Conservation (phyloP, 2,888 invertebrate genomes). For the Chorisops tibialis region DNA sequence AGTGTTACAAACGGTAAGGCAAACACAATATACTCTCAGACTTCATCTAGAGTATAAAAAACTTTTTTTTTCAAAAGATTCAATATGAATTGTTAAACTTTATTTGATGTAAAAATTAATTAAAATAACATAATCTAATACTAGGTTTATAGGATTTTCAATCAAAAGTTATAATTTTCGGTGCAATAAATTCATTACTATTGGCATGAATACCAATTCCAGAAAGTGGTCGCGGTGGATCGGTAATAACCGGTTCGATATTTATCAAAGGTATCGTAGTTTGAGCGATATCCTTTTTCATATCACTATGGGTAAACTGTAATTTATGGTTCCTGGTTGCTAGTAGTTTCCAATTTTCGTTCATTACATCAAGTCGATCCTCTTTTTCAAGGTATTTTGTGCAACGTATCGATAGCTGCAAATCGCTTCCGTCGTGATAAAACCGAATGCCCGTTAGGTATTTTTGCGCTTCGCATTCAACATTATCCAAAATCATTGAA, state of each 20-base stretch:
- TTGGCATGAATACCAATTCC: constrained; percentile 80
- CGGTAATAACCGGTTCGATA: constrained; percentile 66
- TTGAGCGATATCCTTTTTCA: constrained; percentile 74
- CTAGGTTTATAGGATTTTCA: too few relatives aligned
- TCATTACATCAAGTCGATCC: constrained; percentile 58
- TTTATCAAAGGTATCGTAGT: constrained; percentile 80
- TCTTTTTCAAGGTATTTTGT: constrained; percentile 78
- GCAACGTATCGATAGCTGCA: constrained; percentile 77
- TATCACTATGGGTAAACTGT: constrained; percentile 66
- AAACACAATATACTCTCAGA: too few relatives aligned
- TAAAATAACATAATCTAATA: too few relatives aligned
- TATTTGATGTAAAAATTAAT: too few relatives aligned
- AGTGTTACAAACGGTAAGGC: too few relatives aligned
- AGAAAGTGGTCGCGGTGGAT: constrained; percentile 64
- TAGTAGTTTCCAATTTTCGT: too few relatives aligned
- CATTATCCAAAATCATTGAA: constrained; percentile 77
- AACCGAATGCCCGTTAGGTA: constrained; percentile 76
- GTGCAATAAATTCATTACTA: constrained; percentile 75
- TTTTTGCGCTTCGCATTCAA: constrained; percentile 58
- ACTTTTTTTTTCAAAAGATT: too few relatives aligned
- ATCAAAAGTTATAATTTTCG: constrained; percentile 74
- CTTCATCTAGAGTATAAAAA: too few relatives aligned
- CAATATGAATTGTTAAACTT: too few relatives aligned
- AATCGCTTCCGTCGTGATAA: constrained; percentile 72
- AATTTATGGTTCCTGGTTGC: constrained; percentile 65